Evolutionary conservation across 1,140 invertebrate species (phyloP).

Genomic region (Aculops lycopersici): DNA sequence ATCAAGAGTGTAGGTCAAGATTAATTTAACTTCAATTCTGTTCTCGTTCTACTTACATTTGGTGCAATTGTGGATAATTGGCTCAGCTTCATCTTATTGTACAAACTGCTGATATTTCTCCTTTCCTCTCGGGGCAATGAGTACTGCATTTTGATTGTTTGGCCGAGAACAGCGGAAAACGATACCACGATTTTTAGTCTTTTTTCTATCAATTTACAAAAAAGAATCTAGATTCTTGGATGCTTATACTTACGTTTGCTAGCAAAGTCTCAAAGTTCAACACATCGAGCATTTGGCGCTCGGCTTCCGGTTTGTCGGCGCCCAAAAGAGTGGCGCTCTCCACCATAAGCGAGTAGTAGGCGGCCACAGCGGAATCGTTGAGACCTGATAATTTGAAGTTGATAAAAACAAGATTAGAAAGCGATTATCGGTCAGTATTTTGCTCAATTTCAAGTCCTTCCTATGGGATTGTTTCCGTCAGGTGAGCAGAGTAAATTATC

Average conservation of each 20-base stretch:
- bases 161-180: background rate
- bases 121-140: conserved; percentile 59
- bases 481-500: conserved; percentile 12
- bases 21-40: too few species aligned
- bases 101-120: conserved; percentile 54
- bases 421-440: too few species aligned
- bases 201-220: background rate
- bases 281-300: conserved; percentile 43
- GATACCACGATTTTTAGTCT: background rate
- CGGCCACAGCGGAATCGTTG: conserved; percentile 17
- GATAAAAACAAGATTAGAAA: too few species aligned
- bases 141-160: conserved; percentile 26
- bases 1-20: too few species aligned
- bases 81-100: conserved; percentile 51
- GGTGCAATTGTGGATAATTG: conserved; percentile 37
- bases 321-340: conserved; percentile 59
- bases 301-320: conserved; percentile 31
- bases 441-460: too few species aligned
- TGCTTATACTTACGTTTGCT: conserved; percentile 38
- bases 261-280: conserved; percentile 64
- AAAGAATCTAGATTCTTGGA: background rate
- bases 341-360: conserved; percentile 21
- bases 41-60: conserved; percentile 24
- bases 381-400: too few species aligned
- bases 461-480: conserved; percentile 41